phyloP scores from a whole-genome alignment of 2,113 vertebrate species.

The Scortum barcoo region DNA sequence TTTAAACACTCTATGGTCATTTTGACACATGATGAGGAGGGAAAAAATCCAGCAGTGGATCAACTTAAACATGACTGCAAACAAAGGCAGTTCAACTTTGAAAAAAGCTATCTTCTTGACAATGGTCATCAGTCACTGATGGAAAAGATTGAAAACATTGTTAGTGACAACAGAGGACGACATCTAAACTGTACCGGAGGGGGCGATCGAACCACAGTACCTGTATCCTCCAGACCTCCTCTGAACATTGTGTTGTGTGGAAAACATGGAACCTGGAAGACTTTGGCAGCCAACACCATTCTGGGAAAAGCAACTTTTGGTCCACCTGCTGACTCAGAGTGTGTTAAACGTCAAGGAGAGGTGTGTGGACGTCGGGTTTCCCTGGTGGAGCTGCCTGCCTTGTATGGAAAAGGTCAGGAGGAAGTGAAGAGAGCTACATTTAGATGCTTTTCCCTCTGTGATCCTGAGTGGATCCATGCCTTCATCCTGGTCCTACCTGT shows the following conservation, averaged over 20 bases:
- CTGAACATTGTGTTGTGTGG: conserved; percentile 59
- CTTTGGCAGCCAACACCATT: conserved; percentile 19
- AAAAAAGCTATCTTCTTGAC: not conserved
- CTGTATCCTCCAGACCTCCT: not conserved
- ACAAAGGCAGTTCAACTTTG: not conserved
- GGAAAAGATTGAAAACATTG: conserved; percentile 30
- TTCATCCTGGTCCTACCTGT: conserved; percentile 57
- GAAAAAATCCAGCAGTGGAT: not conserved
- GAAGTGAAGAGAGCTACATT: not conserved
- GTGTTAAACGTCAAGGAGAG: conserved; percentile 44
- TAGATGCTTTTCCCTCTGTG: conserved; percentile 33
- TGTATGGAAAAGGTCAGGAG: conserved; percentile 31
- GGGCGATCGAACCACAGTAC: not conserved
- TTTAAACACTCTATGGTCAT: conserved; percentile 47
- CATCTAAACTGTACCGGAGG: conserved; percentile 32
- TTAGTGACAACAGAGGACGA: conserved; percentile 36
- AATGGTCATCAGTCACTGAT: conserved; percentile 1
- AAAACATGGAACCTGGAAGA: conserved; percentile 31
- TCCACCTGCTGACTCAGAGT: not conserved
- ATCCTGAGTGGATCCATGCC: conserved; percentile 48
- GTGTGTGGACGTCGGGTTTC: conserved; percentile 39
- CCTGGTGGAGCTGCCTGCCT: conserved; percentile 49
- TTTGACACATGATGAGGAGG: not conserved
- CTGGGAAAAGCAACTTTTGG: not conserved
- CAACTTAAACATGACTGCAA: conserved; percentile 42